phyloP scores from a whole-genome alignment of 2,797 vertebrate species.

The Apodemus agrarius region DNA sequence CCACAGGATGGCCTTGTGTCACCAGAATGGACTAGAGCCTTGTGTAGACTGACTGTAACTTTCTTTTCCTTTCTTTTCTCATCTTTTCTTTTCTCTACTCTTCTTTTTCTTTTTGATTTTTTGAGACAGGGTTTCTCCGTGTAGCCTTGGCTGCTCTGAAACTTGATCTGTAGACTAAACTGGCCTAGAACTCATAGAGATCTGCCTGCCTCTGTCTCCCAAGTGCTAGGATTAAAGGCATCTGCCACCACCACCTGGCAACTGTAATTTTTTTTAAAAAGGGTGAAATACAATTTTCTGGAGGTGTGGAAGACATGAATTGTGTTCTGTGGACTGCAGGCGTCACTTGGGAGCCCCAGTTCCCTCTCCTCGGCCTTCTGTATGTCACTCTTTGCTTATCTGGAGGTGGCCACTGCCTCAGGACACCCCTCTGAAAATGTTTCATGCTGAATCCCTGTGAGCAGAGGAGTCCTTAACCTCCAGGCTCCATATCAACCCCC shows the following conservation, averaged over 20 bases:
- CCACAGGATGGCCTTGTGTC: conserved; percentile 73
- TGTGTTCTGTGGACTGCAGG: conserved; percentile 51
- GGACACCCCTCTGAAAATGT: neutral
- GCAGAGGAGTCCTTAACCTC: neutral
- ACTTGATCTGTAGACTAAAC: neutral
- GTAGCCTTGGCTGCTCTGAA: neutral
- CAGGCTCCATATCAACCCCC: neutral
- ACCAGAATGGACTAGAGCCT: conserved; percentile 54
- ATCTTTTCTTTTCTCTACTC: neutral
- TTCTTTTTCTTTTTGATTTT: neutral
- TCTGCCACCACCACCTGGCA: neutral
- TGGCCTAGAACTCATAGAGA: neutral
- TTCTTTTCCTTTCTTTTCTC: neutral
- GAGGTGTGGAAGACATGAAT: conserved; percentile 53
- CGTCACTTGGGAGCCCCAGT: conserved; percentile 57
- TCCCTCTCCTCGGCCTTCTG: neutral
- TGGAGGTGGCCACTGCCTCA: neutral
- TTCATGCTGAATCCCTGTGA: neutral
- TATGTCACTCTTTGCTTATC: neutral
- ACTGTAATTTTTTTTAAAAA: conserved; percentile 23
- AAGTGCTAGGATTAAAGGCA: neutral
- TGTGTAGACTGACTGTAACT: neutral
- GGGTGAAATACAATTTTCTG: conserved; percentile 19
- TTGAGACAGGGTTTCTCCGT: neutral
- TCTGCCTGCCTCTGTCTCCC: neutral